Percentiles rank a stretch among this genome's conserved stretches.
These are phyloP conservation scores for Habroteleia sp. DNA, from an alignment of 2,888 invertebrate species.

Conservation along the genomic window DNA sequence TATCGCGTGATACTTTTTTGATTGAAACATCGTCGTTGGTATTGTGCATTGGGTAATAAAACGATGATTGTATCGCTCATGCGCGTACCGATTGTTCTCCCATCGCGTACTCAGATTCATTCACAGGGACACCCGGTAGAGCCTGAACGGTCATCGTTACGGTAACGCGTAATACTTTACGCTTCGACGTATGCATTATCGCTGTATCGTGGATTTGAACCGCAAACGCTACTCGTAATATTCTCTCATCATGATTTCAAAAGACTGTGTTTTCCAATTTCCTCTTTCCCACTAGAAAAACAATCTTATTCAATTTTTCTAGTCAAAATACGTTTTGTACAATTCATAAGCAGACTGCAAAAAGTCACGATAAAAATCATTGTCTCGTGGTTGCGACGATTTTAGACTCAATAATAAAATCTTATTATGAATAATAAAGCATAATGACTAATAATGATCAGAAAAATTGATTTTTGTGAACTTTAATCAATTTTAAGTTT, in stretches of 20 bases:
- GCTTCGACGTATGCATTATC: constrained; percentile 77
- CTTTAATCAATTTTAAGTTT: no score
- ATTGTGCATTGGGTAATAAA: constrained; percentile 54
- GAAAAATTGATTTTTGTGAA: no score
- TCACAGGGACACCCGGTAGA: constrained; percentile 74
- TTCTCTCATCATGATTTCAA: constrained; percentile 9
- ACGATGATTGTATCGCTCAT: constrained; percentile 61
- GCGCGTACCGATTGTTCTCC: constrained; percentile 50
- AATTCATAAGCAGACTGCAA: no score
- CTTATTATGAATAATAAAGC: no score
- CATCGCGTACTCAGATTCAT: constrained; percentile 53
- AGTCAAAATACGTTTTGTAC: neutral
- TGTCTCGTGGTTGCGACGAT: no score
- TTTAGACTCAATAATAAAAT: no score
- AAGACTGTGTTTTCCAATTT: constrained; percentile 8
- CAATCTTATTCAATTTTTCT: neutral
- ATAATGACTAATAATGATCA: no score
- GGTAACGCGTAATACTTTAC: constrained; percentile 80
- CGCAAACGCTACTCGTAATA: constrained; percentile 41
- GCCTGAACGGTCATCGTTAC: constrained; percentile 78
- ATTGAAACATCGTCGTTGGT: constrained; percentile 41
- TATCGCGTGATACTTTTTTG: constrained; percentile 71
- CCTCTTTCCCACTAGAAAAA: neutral
- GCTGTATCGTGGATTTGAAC: constrained; percentile 73
- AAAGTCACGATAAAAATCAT: no score